Evolutionary conservation across 2,113 vertebrate species (phyloP), one percentile per base, ranked within the genome.

Genomic region (Scatophagus argus): DNA sequence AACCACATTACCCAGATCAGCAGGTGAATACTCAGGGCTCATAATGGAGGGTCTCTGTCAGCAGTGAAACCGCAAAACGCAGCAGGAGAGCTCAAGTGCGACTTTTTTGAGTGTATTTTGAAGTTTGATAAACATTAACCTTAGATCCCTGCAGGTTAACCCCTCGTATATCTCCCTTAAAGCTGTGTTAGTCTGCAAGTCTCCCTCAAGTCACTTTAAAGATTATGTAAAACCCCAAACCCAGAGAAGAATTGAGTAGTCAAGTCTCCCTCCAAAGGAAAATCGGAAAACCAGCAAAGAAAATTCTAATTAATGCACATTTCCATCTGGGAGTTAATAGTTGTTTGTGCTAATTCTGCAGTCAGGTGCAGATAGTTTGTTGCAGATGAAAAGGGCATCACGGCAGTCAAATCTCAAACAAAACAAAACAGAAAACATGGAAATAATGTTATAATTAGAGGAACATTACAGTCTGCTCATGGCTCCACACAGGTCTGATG

Each of bases 21-120:
- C 88, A 87, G 89, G 80, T 89, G 83, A 91, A 85, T 65, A 59
- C 91, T 74, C 73, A 29, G 69, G 47, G 74, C 83, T 91, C 80
- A 81, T 87, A 87, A 85, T 29, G 44, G 72, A 55, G 13, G 38
- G 58, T 78, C 39, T 82, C 71, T 56, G 78, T 87, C 89, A 89
- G 86, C 88, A 85, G 51, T 3, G 41, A 38, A 54, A 74, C 55
- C 56, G 38, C 52, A 56, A 77, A 66, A 86, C 72, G 34, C 70
- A 83, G 69, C 84, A 67, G 55, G 54, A 76, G 52, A 41, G 39
- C 59, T 61, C 14, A 13, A 58, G 51, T 59, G 46, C 65, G 66
- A 72, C 49, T 72, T 66, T 47, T 77, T 41, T n/a, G 2, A 77
- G 66, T 14, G 21, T 56, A n/a, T 66, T 83, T 90, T 43, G 61